Base-by-base conservation (phyloP, 2,888 invertebrate species). In the Orchesella flavescens region DNA sequence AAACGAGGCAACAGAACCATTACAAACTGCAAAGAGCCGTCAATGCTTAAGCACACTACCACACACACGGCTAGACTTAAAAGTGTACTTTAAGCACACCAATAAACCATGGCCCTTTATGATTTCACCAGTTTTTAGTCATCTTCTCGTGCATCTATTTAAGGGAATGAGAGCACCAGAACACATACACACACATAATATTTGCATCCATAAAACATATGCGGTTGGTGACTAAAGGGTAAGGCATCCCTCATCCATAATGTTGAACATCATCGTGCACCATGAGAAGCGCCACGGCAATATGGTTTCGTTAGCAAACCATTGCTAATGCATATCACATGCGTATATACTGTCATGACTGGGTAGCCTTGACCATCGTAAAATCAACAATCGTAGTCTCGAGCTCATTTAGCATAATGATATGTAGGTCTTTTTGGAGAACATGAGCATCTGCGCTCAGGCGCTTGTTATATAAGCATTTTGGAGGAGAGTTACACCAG, bases 151-250 rank as follows among this genome's bases (percentile, higher is more conserved):
- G 23, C 44, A 66, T n/a, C 15, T 53, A 19, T 2, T 59, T 17
- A 69, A 23, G n/a, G 34, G 1, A 57, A 15, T 13, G n/a, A 72
- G 72, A 55, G 57, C 72, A 19, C 44, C 69, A 44, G n/a, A 19
- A 13, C 66, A 53, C 61, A 55, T 15, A 49, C 63, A 55, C 12
- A 44, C 55, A 21, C 68, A 49, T n/a, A n/a, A n/a, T 55, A 71
- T 68, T 74, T 74, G 21, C 66, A 74, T 73, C 68, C 66, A 74
- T 73, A 80, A 74, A 68, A 80, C 74, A 74, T 63, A 65, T 66
- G 73, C 57, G 66, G 80, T 71, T 78, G 17, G 71, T 77, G 69
- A 76, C 46, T 74, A 75, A 66, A 57, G 66, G 68, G 46, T 68
- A 44, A 76, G 55, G 23, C 55, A 66, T 44, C 76, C 76, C 76